phyloP scores from a whole-genome alignment of 2,888 invertebrate species.

The Proisotoma minuta region DNA sequence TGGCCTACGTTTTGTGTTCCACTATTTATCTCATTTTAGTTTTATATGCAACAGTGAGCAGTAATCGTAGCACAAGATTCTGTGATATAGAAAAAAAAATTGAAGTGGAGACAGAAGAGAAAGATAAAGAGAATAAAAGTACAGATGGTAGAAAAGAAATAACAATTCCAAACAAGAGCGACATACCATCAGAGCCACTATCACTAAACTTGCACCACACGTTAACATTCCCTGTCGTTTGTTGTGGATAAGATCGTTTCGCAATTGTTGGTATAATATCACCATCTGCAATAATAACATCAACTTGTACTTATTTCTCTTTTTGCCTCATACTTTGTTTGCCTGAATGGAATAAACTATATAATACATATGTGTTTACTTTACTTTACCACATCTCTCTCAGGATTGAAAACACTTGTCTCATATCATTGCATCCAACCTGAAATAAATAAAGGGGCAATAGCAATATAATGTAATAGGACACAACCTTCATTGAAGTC shows the following conservation, averaged over 20 bases:
- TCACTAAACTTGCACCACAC: not conserved
- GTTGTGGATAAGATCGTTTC: slow-evolving; percentile 1
- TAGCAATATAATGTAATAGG: too few species aligned
- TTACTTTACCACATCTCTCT: not conserved
- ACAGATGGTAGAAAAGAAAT: not conserved
- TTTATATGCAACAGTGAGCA: too few species aligned
- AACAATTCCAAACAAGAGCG: not conserved
- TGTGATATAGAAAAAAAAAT: not conserved
- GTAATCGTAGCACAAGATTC: too few species aligned
- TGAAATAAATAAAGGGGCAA: too few species aligned
- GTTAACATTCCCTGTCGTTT: too few species aligned
- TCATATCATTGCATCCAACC: too few species aligned
- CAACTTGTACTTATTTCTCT: not conserved
- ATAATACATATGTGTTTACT: slow-evolving; percentile 2
- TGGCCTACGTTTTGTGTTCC: too few species aligned
- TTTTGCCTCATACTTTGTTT: not conserved
- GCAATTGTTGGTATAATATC: slow-evolving; percentile 2
- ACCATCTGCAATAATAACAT: slow-evolving; percentile 2
- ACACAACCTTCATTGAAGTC: too few species aligned
- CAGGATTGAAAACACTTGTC: too few species aligned
- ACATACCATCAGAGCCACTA: not conserved
- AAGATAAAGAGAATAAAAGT: slow-evolving; percentile 4
- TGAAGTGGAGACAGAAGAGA: not conserved
- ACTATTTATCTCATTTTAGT: too few species aligned
- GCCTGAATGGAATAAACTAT: too few species aligned